Conservation (phyloP, 2,888 invertebrate genomes). For the Aphidius colemani region DNA sequence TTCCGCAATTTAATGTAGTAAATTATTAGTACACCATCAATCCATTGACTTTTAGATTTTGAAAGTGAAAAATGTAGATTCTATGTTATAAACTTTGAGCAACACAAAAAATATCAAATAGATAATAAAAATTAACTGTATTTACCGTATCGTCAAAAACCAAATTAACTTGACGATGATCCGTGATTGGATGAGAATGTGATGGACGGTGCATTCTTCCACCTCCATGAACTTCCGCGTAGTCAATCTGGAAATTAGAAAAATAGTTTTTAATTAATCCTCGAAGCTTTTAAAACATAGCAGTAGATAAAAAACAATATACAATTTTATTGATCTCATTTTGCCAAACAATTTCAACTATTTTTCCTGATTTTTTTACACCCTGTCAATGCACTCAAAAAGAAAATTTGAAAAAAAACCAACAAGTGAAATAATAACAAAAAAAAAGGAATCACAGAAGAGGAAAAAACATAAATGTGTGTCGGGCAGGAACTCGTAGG, state of each 20-base stretch:
- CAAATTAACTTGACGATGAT: constrained; percentile 61
- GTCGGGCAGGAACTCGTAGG: constrained; percentile 58
- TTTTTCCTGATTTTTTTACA: background rate
- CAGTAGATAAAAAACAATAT: too few species aligned
- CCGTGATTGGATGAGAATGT: constrained; percentile 57
- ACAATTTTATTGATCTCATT: too few species aligned
- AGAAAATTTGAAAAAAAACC: constrained; percentile 37
- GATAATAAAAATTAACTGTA: constrained; percentile 27
- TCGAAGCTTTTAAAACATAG: constrained; percentile 20
- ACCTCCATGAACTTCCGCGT: constrained; percentile 65
- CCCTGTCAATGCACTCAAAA: constrained; percentile 24
- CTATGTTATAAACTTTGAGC: background rate
- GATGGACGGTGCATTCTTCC: constrained; percentile 61
- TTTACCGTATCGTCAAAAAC: constrained; percentile 62
- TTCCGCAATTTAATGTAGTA: too few species aligned
- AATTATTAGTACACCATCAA: too few species aligned
- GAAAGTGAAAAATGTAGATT: background rate
- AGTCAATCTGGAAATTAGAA: constrained; percentile 68
- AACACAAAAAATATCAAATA: too few species aligned
- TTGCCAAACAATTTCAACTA: too few species aligned
- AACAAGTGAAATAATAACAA: too few species aligned
- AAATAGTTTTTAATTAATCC: constrained; percentile 20
- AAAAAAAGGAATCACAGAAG: constrained; percentile 35
- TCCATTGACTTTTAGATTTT: too few species aligned
- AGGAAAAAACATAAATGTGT: constrained; percentile 32